phyloP scores from a whole-genome alignment of 2,797 vertebrate species.

The Pangasius larnaudii region DNA sequence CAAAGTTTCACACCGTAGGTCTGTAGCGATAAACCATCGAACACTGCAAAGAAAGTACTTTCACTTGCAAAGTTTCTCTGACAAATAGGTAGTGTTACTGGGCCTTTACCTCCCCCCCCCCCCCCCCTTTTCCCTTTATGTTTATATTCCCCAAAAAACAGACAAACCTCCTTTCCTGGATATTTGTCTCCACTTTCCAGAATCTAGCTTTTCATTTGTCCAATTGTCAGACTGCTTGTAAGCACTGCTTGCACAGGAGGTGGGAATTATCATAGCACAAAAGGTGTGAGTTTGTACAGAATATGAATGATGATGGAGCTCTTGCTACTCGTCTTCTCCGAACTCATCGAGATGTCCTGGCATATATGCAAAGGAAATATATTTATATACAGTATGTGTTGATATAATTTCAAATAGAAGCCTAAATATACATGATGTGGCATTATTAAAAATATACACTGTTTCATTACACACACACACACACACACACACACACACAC shows the following conservation, averaged over 20 bases:
- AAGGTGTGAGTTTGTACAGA: slow-evolving; percentile 25
- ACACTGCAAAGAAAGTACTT: background rate
- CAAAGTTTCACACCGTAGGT: background rate
- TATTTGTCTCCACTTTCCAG: background rate
- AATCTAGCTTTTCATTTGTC: background rate
- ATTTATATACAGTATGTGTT: background rate
- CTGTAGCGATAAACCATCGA: background rate
- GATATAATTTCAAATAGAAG: background rate
- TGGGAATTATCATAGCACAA: slow-evolving; percentile 22
- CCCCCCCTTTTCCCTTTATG: background rate
- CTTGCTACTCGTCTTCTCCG: background rate
- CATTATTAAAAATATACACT: background rate
- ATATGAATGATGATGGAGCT: slow-evolving; percentile 7
- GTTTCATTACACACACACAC: background rate
- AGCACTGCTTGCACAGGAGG: background rate
- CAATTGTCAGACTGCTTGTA: background rate
- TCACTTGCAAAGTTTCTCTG: background rate
- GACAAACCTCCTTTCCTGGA: background rate
- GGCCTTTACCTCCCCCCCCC: background rate
- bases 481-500: background rate
- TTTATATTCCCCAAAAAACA: background rate
- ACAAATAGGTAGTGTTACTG: background rate
- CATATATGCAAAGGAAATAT: background rate
- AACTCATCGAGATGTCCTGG: background rate
- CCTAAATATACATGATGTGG: background rate